A percentile compares a stretch with the other conserved stretches of the same genome.
phyloP scores from a whole-genome alignment of 2,888 invertebrate genomes.

The Nomada ferruginata region DNA sequence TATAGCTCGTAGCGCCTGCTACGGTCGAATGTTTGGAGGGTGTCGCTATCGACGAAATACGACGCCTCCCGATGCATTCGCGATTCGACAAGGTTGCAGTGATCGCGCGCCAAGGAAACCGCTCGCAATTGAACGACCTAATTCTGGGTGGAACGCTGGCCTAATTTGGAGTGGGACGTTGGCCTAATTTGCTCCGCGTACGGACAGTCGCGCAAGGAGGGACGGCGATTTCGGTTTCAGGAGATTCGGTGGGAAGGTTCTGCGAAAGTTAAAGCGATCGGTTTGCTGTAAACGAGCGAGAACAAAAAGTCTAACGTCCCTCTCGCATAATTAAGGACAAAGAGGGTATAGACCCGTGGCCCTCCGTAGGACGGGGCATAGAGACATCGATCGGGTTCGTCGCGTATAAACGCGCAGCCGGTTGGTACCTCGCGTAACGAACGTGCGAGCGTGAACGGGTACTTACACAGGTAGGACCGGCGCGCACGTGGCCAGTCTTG shows the following conservation, averaged over 20 bases:
- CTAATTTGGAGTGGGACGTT: constrained; percentile 20
- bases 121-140: constrained; percentile 30
- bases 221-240: background rate
- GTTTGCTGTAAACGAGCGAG: constrained; percentile 11
- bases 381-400: constrained; percentile 79
- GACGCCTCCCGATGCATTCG: too few relatives aligned
- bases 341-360: constrained; percentile 55
- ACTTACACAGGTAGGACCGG: constrained; percentile 41
- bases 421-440: constrained; percentile 36
- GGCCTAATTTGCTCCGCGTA: background rate
- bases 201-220: too few relatives aligned
- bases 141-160: constrained; percentile 27
- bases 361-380: constrained; percentile 53
- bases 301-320: constrained; percentile 67
- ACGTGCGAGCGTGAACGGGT: constrained; percentile 48
- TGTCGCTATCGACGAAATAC: too few relatives aligned
- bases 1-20: too few relatives aligned
- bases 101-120: too few relatives aligned
- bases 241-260: background rate
- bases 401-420: constrained; percentile 58
- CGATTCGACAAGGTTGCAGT: too few relatives aligned
- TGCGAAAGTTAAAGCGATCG: background rate
- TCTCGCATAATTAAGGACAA: constrained; percentile 81
- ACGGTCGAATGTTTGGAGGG: too few relatives aligned
- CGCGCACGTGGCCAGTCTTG: constrained; percentile 62